phyloP scores from a whole-genome alignment of 2,113 vertebrate genomes.

The Odontophorus gujanensis region DNA sequence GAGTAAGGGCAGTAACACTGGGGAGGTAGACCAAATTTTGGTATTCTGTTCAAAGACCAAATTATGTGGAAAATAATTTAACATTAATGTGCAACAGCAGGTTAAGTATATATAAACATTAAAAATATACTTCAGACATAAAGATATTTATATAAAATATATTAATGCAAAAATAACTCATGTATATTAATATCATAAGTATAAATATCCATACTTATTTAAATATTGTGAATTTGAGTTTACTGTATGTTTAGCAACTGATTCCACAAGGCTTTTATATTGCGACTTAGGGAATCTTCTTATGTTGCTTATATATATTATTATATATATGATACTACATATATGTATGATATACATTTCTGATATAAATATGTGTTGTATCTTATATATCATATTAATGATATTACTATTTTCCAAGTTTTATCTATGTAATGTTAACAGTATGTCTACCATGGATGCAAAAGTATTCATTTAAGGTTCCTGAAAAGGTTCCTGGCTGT shows the following conservation, averaged over 20 bases:
- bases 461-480: not conserved
- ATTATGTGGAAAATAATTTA: not conserved
- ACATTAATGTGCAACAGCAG: not conserved
- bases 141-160: not conserved
- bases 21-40: not conserved
- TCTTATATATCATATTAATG: too few relatives aligned
- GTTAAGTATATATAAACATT: not conserved
- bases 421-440: not conserved
- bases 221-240: not conserved
- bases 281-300: not conserved
- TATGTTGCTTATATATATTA: not conserved
- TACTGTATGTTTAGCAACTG: too few relatives aligned
- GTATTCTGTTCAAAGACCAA: not conserved
- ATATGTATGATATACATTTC: too few relatives aligned
- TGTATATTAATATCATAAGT: not conserved
- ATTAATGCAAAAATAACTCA: fast-evolving
- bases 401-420: not conserved
- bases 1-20: fast-evolving
- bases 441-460: not conserved
- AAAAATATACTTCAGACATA: not conserved
- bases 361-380: too few relatives aligned
- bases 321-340: too few relatives aligned
- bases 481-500: not conserved
- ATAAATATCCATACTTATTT: not conserved
- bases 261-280: not conserved